phyloP scores from a whole-genome alignment of 1,140 invertebrate species.

The Diprion similis region DNA sequence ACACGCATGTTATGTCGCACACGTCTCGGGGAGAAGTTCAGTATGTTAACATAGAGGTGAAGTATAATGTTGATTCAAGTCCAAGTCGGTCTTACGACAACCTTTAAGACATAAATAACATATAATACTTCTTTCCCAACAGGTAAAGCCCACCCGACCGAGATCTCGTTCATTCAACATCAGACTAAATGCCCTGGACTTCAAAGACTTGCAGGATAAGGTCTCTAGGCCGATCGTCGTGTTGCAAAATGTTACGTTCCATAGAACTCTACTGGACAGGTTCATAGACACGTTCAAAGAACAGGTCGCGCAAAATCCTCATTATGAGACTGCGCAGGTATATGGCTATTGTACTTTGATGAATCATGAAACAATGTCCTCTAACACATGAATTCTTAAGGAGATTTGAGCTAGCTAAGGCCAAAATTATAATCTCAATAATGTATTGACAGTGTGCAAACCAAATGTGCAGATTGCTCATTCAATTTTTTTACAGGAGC shows the following conservation, averaged over 20 bases:
- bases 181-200: conserved; percentile 79
- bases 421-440: too few species aligned
- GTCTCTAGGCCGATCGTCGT: conserved; percentile 76
- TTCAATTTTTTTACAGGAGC: conserved; percentile 62
- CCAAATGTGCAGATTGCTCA: too few species aligned
- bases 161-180: conserved; percentile 69
- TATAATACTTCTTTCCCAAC: background rate
- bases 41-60: conserved; percentile 78
- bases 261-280: conserved; percentile 80
- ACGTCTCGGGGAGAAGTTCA: conserved; percentile 72
- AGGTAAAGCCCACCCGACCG: conserved; percentile 69
- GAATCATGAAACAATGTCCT: too few species aligned
- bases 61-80: background rate
- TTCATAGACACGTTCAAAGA: conserved; percentile 86
- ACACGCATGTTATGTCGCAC: conserved; percentile 74
- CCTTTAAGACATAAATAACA: conserved; percentile 2
- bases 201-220: conserved; percentile 81
- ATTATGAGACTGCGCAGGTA: conserved; percentile 73
- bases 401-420: too few species aligned
- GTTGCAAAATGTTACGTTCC: conserved; percentile 78
- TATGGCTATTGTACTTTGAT: conserved; percentile 25
- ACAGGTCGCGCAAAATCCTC: conserved; percentile 75
- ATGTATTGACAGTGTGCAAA: too few species aligned
- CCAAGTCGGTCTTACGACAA: background rate
- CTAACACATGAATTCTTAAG: too few species aligned